A percentile compares a stretch with the other conserved stretches of the same genome.
Conservation (phyloP, 1,140 invertebrate species). For the Drosophila ananassae region DNA sequence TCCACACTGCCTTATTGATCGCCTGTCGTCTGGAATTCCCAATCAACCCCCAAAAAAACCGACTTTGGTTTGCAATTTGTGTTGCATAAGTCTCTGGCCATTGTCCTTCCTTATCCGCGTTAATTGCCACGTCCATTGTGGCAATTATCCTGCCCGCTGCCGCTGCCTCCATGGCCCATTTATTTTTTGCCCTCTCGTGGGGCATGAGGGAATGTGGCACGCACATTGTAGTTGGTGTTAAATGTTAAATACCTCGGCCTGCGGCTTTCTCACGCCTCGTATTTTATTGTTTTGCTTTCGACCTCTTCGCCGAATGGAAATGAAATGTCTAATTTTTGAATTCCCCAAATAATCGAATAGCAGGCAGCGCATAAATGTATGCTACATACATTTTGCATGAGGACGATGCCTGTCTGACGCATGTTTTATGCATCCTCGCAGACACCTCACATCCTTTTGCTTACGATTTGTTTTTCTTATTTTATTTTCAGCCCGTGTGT, state of each 20-base stretch:
- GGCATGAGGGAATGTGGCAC: slow-evolving; percentile 9
- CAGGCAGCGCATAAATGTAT: slow-evolving; percentile 34
- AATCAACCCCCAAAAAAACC: slow-evolving; percentile 3
- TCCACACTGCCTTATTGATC: slow-evolving; percentile 13
- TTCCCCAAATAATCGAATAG: slow-evolving; percentile 46
- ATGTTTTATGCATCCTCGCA: slow-evolving; percentile 57
- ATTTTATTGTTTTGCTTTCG: slow-evolving; percentile 55
- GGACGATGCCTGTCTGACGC: slow-evolving; percentile 14
- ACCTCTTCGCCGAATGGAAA: slow-evolving; percentile 3
- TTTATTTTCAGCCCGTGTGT: slow-evolving; percentile 7
- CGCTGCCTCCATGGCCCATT: slow-evolving; percentile 20
- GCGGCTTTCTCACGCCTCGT: slow-evolving; percentile 67
- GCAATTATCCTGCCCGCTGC: slow-evolving; percentile 59
- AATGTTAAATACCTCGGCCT: slow-evolving; percentile 68
- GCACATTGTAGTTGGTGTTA: slow-evolving; percentile 53
- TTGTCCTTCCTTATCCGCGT: slow-evolving; percentile 19
- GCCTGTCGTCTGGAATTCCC: neutral
- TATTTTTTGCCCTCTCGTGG: slow-evolving; percentile 19
- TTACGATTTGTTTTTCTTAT: slow-evolving; percentile 40
- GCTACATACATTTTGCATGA: slow-evolving; percentile 56
- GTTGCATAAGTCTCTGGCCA: slow-evolving; percentile 38
- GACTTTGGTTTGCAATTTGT: slow-evolving; percentile 31
- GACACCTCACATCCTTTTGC: slow-evolving; percentile 16
- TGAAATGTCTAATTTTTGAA: slow-evolving; percentile 52
- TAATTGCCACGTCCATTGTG: slow-evolving; percentile 65